A percentile compares a stretch with the other conserved stretches of the same genome.
Evolutionary conservation across 2,797 vertebrate species (phyloP).

Genomic region (Phalloptychus januarius): DNA sequence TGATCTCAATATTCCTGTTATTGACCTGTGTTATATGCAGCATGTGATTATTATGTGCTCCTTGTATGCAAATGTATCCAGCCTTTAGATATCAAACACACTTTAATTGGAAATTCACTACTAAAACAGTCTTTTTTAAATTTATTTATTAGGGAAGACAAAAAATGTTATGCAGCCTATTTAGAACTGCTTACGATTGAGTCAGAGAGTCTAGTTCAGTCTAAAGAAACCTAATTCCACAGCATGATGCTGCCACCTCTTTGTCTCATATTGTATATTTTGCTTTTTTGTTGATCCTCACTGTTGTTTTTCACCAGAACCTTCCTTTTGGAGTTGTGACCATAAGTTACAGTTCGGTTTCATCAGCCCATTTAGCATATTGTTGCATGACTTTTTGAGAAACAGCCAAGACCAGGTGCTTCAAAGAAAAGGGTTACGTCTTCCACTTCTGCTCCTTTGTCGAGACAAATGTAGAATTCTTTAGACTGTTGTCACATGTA

Average conservation of each 20-base stretch:
- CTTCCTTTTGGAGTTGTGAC: not conserved
- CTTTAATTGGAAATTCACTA: slow-evolving; percentile 22
- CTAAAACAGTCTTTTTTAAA: not conserved
- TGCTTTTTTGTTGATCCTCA: not conserved
- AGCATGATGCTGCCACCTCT: not conserved
- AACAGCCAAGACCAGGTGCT: not conserved
- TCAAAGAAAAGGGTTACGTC: not conserved
- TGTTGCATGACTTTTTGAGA: not conserved
- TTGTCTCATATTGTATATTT: not conserved
- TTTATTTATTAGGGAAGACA: not conserved
- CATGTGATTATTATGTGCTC: slow-evolving; percentile 73
- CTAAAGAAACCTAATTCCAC: not conserved
- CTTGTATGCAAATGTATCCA: slow-evolving; percentile 41
- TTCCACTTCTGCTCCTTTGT: not conserved
- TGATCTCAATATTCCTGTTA: slow-evolving; percentile 98
- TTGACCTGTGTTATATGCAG: slow-evolving; percentile 88
- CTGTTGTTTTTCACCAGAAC: not conserved
- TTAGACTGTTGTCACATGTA: not conserved
- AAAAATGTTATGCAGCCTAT: not conserved
- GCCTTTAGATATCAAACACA: slow-evolving; percentile 45
- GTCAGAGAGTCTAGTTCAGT: not conserved
- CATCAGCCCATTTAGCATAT: not conserved
- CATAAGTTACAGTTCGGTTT: not conserved
- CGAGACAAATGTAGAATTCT: not conserved
- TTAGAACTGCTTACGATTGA: not conserved